Conservation (phyloP, 2,888 invertebrate species). For the Leptarthrus brevirostris region DNA sequence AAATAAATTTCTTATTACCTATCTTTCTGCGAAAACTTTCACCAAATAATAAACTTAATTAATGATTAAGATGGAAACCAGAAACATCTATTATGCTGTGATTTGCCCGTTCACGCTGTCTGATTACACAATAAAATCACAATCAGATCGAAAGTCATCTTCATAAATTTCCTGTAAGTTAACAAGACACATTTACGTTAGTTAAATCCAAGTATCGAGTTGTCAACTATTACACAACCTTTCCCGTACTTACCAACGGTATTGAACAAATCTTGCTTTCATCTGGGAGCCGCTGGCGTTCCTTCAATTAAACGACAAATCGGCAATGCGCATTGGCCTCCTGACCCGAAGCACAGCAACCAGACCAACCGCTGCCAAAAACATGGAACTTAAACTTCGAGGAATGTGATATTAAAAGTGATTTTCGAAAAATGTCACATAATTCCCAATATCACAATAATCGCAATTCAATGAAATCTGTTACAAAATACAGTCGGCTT, state of each 20-base stretch:
- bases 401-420: conserved; percentile 17
- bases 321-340: conserved; percentile 26
- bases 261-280: conserved; percentile 31
- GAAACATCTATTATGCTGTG: no score
- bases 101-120: conserved; percentile 6
- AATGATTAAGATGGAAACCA: no score
- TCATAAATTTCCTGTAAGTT: conserved; percentile 40
- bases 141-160: conserved; percentile 41
- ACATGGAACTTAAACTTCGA: conserved; percentile 2
- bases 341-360: conserved; percentile 15
- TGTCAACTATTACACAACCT: conserved; percentile 25
- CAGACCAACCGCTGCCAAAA: conserved; percentile 18
- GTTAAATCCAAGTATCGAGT: conserved; percentile 3
- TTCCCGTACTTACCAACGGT: not conserved
- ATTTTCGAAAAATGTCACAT: conserved; percentile 43
- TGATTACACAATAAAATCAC: conserved; percentile 25
- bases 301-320: conserved; percentile 42
- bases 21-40: no score
- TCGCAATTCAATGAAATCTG: conserved; percentile 3
- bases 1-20: no score
- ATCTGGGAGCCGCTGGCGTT: conserved; percentile 6
- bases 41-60: no score
- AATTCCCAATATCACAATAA: conserved; percentile 43
- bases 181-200: conserved; percentile 37
- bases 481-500: conserved; percentile 14